Base-by-base conservation (phyloP, 2,888 invertebrate genomes). In the Epirrhoe tristata region DNA sequence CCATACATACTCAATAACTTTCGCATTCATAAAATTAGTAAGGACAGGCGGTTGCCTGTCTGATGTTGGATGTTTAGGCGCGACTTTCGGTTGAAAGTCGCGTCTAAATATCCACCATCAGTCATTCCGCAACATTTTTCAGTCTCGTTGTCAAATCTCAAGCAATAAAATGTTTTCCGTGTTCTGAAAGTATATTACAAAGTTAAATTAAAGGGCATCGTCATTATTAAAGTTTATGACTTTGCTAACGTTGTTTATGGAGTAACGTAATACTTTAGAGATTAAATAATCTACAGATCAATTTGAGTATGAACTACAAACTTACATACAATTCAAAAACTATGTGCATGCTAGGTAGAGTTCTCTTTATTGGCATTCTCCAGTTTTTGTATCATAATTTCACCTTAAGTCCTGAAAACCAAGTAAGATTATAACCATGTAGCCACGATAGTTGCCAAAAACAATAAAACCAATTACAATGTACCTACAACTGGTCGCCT, bases 121-220 rank as follows among this genome's bases (percentile, higher is more conserved):
- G 24, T 24, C 31, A 57, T 53, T 14, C 50, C 24, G 8, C 43
- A 32, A 32, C 32, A 51, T 57, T 56, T 63, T 67, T 59, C 62
- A 53, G 58, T 52, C 52, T 65, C 46, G 62, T 67, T 78, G 78
- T 78, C 79, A 82, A 82, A 79, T 75, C 75, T 74, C 71, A 74
- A 72, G 75, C 74, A 74, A 80, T 80, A 80, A 80, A 80, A 77
- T 69, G 71, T 71, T 76, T 75, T 63, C 68, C 79, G 67, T 71
- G 70, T 74, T 81, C 75, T 75, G 74, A 81, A 82, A 84, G 78
- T 78, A 78, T 84, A 82, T 85, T 84, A 81, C 77, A 73, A 86
- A 86, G 83, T 86, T 84, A 82, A 83, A 85, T 84, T 82, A 84
- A 81, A 80, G 75, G 73, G 69, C 74, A 70, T 71, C 72, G 55